Percentiles rank a stretch among this genome's conserved stretches.
Conservation (phyloP, 2,888 invertebrate genomes). For the Conomelus anceps region DNA sequence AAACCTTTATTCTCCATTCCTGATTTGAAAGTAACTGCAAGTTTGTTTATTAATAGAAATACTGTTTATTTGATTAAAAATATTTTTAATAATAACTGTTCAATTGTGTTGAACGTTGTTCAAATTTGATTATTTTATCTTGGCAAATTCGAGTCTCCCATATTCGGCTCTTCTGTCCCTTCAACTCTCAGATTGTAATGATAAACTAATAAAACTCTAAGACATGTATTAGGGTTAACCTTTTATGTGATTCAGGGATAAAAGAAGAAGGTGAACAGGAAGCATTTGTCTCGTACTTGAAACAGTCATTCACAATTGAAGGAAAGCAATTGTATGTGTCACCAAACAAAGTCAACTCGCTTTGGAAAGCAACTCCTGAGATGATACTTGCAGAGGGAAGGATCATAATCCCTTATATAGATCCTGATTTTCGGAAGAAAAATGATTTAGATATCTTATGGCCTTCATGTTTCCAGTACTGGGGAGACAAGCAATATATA, state of each 20-base stretch:
- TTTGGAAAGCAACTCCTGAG: background rate
- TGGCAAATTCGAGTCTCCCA: no score
- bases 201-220: no score
- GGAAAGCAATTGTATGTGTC: background rate
- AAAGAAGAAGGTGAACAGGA: background rate
- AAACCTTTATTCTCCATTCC: no score
- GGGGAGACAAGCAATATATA: background rate
- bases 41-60: no score
- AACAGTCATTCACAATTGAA: background rate
- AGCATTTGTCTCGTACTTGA: background rate
- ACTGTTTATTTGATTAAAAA: no score
- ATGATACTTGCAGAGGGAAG: background rate
- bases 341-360: background rate
- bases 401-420: background rate
- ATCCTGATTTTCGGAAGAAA: background rate
- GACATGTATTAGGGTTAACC: no score
- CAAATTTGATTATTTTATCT: no score
- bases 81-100: no score
- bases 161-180: no score
- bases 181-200: no score
- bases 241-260: background rate
- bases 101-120: no score
- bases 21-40: no score
- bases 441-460: background rate
- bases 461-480: background rate